A percentile compares a stretch with the other conserved stretches of the same genome.
These are phyloP conservation scores for Chloroceryle inda DNA, from an alignment of 2,797 vertebrate species.

Conservation along the genomic window DNA sequence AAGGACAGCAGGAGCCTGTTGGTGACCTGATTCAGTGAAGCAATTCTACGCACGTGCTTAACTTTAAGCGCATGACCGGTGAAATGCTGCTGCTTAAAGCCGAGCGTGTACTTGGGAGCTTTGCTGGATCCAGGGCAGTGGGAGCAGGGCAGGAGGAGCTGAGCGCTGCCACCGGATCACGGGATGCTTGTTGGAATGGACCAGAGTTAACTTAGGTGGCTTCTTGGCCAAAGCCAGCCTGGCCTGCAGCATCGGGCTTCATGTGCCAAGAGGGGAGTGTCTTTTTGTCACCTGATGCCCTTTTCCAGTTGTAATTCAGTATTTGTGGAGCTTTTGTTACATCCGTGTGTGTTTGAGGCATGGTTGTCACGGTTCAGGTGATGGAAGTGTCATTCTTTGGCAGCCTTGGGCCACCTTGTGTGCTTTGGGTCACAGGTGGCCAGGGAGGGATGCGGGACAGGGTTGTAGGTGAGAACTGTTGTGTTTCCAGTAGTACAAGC, in stretches of 20 bases:
- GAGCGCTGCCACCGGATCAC: neutral
- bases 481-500: neutral
- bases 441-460: neutral
- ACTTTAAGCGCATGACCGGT: neutral
- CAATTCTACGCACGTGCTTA: neutral
- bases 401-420: accelerated
- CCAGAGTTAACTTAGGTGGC: accelerated
- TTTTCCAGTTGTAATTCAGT: conserved; percentile 69
- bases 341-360: conserved; percentile 39
- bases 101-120: accelerated
- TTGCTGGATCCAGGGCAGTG: neutral
- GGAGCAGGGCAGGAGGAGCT: neutral
- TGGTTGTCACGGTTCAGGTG: accelerated
- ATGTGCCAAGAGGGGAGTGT: conserved; percentile 28
- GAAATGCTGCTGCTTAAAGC: neutral
- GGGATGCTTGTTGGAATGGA: neutral
- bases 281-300: conserved; percentile 46
- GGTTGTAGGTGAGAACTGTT: too few relatives aligned
- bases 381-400: accelerated
- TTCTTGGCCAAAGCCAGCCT: neutral
- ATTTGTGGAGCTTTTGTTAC: conserved; percentile 21
- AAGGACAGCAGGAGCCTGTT: neutral
- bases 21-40: neutral
- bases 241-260: neutral
- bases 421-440: neutral